Evolutionary conservation across 2,113 vertebrate species (phyloP), one percentile per base, ranked within the genome.

Genomic region (Alaudala cheleensis): DNA sequence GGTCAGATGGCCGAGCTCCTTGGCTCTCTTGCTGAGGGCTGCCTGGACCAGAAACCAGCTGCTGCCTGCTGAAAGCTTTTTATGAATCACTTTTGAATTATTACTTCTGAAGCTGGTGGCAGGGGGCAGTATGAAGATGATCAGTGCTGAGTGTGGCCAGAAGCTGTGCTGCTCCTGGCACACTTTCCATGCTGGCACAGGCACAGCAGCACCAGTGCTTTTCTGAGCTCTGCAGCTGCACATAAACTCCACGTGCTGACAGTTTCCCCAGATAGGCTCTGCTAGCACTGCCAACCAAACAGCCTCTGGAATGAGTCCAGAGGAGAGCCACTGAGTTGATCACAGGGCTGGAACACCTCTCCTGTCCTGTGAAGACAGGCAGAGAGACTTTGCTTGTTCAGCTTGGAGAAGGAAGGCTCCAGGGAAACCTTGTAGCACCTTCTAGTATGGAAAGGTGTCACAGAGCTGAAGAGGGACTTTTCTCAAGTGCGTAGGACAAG

Each of bases 161-260:
- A 56, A 94, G 57, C 34, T 13, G 62, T 42, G 60, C 86, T 81
- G 91, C 61, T 71, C 49, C 71, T 69, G 57, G 21, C 88, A 57
- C 11, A 5, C 42, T 57, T 64, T 33, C 47, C 62, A 4, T n/a
- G 19, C 61, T 90, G 79, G 85, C 81, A 81, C 49, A 37, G 80
- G 60, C 72, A 29, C 54, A 29, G 5, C 0, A 0, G 44, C 53
- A 71, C 67, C 64, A 45, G 12, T 1, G 2, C 57, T 22, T 9
- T 18, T 5, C 37, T 29, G 33, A 73, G 39, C 47, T 54, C 33
- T 67, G 53, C 51, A 4, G 18, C 37, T 33, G 34, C 57, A 40
- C 33, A 7, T 31, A n/a, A 91, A 60, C 45, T 2, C 0, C 20
- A 5, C 0, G 0, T 4, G 5, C 37, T 87, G 77, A 73, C 61